Base-by-base conservation (phyloP, 1,140 invertebrate genomes). In the Nymphalis io region DNA sequence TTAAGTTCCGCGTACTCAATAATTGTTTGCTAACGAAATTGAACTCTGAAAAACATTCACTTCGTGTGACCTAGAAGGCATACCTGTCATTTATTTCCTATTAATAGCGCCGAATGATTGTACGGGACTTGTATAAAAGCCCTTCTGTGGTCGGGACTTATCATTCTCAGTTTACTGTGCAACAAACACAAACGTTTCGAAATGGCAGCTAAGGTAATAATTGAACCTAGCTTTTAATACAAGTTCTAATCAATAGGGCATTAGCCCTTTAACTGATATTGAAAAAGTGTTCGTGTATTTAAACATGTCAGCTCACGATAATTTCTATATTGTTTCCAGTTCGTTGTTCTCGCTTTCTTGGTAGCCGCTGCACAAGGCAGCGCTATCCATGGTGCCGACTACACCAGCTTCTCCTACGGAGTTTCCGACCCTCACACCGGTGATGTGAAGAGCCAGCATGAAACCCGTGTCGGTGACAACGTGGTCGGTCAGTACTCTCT, bases 401-500 rank as follows among this genome's bases (percentile, higher is more conserved):
- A 88, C 80, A 85, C 77, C 73, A 89, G 87, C 81, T 89, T 87
- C 84, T 85, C 89, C 23, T 93, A 93, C 75, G 85, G 83, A 38
- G 92, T 93, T n/a, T 75, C 83, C 8, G 92, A 93, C 83, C 85
- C 90, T 8, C 88, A 89, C 81, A 93, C 88, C 79, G 91, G 93
- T 51, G 92, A 93, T 71, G 85, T 89, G 11, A 93, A 93, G 84
- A 86, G 84, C 70, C 90, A 92, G 68, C 84, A 92, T 60, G 92
- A 93, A 83, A 89, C 83, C 63, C 83, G 92, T 42, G 82, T 91
- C 68, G 94, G 94, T 0, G 93, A 94, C 79, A 75, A 90, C 42
- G 93, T 94, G 11, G 88, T 92, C 64, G 94, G 94, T 58, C 84
- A 87, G 68, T 92, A 92, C 81, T 88, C 89, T 10, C 81, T 92